These are phyloP conservation scores for Sialis fuliginosa DNA, from an alignment of 2,888 invertebrate genomes.

Conservation along the genomic window DNA sequence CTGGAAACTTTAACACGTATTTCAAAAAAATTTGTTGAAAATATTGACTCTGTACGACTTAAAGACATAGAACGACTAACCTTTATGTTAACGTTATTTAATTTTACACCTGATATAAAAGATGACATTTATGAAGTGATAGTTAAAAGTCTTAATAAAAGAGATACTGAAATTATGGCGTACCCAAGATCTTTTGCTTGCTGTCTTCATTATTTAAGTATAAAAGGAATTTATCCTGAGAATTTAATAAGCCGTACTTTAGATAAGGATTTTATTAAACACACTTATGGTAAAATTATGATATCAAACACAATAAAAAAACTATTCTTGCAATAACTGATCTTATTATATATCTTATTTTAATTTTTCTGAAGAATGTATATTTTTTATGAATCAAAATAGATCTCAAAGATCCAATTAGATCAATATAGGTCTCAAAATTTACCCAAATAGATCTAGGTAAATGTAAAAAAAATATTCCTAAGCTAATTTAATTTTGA, in stretches of 20 bases:
- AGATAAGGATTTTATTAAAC: slow-evolving; percentile 34
- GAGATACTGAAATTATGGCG: slow-evolving; percentile 34
- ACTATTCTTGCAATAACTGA: too few relatives aligned
- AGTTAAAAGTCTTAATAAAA: slow-evolving; percentile 30
- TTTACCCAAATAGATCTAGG: too few relatives aligned
- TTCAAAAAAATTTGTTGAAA: slow-evolving; percentile 29
- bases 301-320: too few relatives aligned
- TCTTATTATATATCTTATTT: too few relatives aligned
- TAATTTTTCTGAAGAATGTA: too few relatives aligned
- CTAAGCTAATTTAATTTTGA: too few relatives aligned
- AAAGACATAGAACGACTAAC: slow-evolving; percentile 62
- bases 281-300: slow-evolving; percentile 32
- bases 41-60: slow-evolving; percentile 32
- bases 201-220: slow-evolving; percentile 39
- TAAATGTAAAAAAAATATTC: too few relatives aligned
- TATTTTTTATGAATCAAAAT: too few relatives aligned
- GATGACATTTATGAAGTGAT: slow-evolving; percentile 28
- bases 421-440: too few relatives aligned
- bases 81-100: slow-evolving; percentile 40
- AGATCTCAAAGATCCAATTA: too few relatives aligned
- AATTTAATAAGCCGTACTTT: slow-evolving; percentile 40
- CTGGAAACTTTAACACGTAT: slow-evolving; percentile 28
- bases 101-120: slow-evolving; percentile 30
- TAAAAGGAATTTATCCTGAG: slow-evolving; percentile 34
- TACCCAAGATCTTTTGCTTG: slow-evolving; percentile 41